A percentile compares a stretch with the other conserved stretches of the same genome.
These are phyloP conservation scores for Eueides isabella DNA, from an alignment of 1,140 invertebrate species.

Conservation along the genomic window DNA sequence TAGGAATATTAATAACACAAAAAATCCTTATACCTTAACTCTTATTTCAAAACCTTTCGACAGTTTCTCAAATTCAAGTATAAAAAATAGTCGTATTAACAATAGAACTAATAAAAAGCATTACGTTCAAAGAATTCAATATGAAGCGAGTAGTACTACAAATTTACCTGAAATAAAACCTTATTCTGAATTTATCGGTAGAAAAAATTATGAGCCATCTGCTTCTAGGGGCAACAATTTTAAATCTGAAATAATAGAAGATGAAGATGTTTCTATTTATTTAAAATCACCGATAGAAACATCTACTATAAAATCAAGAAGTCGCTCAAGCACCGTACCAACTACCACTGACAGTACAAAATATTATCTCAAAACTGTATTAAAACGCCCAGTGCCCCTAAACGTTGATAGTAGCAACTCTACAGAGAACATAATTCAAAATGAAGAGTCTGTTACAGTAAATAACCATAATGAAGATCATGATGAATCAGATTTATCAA, in stretches of 20 bases:
- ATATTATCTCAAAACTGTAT: slow-evolving; percentile 70
- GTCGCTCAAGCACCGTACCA: slow-evolving; percentile 43
- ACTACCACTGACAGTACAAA: slow-evolving; percentile 58
- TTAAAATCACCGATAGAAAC: slow-evolving; percentile 28
- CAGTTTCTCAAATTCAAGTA: slow-evolving; percentile 43
- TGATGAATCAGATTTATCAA: slow-evolving; percentile 8
- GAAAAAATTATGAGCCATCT: neutral
- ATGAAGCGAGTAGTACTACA: slow-evolving; percentile 31
- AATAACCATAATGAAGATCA: slow-evolving; percentile 12
- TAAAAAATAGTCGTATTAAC: slow-evolving; percentile 28
- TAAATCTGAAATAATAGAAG: slow-evolving; percentile 41
- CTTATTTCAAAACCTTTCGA: slow-evolving; percentile 63
- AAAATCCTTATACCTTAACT: slow-evolving; percentile 76
- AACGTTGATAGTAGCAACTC: slow-evolving; percentile 37
- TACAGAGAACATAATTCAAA: slow-evolving; percentile 37
- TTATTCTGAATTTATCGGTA: neutral
- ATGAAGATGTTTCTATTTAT: slow-evolving; percentile 45
- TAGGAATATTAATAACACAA: slow-evolving; percentile 66
- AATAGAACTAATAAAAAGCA: slow-evolving; percentile 46
- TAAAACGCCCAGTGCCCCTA: slow-evolving; percentile 59
- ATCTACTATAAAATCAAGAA: slow-evolving; percentile 40
- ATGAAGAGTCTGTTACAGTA: slow-evolving; percentile 33
- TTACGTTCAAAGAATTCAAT: slow-evolving; percentile 49
- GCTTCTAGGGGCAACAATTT: neutral
- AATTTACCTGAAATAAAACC: neutral